Percentiles rank a stretch among this genome's conserved stretches.
Conservation (phyloP, 2,888 invertebrate genomes). For the Venusia cambrica region DNA sequence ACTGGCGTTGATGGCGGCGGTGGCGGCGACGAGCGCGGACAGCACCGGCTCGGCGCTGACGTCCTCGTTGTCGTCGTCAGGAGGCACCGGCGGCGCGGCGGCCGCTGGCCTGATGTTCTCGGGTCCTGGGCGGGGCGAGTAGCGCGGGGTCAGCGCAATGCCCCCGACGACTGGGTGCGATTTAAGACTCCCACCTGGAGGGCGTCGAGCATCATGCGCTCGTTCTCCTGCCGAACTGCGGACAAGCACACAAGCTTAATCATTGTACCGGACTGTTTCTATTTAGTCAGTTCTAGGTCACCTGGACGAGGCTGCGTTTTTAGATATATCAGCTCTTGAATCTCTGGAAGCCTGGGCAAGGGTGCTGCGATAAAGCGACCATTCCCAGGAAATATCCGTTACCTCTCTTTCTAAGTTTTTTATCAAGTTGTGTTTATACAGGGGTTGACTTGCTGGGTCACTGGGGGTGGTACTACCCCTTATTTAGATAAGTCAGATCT, state of each 20-base stretch:
- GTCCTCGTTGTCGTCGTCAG: constrained; percentile 48
- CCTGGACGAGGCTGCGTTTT: too few species aligned
- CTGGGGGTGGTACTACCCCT: too few species aligned
- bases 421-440: too few species aligned
- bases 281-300: too few species aligned
- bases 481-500: too few species aligned
- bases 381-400: too few species aligned
- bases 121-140: constrained; percentile 72
- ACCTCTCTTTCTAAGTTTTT: too few species aligned
- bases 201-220: constrained; percentile 90
- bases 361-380: too few species aligned
- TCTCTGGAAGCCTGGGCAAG: too few species aligned
- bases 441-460: too few species aligned
- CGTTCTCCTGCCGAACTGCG: constrained; percentile 94
- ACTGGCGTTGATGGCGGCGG: constrained; percentile 22
- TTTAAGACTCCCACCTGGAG: constrained; percentile 82
- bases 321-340: too few species aligned
- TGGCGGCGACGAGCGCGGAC: constrained; percentile 29
- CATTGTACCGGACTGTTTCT: constrained; percentile 37
- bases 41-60: constrained; percentile 35
- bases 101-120: constrained; percentile 72
- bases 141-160: constrained; percentile 79
- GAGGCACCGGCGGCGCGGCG: constrained; percentile 68
- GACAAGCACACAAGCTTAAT: constrained; percentile 69
- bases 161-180: constrained; percentile 79